phyloP scores from a whole-genome alignment of 2,113 vertebrate species.

The Heterocephalus glaber region DNA sequence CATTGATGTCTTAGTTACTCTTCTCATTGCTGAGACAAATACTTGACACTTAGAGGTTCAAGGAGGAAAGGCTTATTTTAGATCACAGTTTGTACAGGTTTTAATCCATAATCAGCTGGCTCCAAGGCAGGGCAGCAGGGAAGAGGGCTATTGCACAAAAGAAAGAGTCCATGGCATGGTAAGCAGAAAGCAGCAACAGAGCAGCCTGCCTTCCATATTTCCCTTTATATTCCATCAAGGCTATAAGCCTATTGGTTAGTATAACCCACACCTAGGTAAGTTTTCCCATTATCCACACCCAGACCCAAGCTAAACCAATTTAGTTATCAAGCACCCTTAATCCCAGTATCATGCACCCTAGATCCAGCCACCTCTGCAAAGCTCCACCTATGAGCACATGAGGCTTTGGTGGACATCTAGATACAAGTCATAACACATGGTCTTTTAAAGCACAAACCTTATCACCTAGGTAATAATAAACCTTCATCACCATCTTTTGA shows the following conservation, averaged over 20 bases:
- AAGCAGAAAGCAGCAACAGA: neutral
- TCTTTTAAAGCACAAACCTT: neutral
- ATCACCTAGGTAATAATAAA: neutral
- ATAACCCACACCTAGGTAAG: neutral
- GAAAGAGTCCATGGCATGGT: neutral
- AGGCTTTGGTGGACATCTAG: neutral
- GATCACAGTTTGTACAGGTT: neutral
- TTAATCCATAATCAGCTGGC: neutral
- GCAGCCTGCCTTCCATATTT: neutral
- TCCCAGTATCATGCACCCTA: neutral
- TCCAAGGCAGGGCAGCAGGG: neutral
- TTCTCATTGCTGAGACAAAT: neutral
- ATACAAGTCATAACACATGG: neutral
- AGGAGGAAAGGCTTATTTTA: neutral
- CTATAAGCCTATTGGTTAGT: neutral
- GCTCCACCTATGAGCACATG: neutral
- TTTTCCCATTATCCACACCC: neutral
- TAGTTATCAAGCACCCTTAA: neutral
- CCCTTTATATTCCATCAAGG: neutral
- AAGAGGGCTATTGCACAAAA: neutral
- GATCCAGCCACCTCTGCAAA: neutral
- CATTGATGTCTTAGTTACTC: neutral
- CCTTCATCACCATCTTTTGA: neutral
- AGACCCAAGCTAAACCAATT: neutral
- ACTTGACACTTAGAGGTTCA: neutral